Conservation (phyloP, 2,113 vertebrate genomes). For the Oreochromis niloticus region DNA sequence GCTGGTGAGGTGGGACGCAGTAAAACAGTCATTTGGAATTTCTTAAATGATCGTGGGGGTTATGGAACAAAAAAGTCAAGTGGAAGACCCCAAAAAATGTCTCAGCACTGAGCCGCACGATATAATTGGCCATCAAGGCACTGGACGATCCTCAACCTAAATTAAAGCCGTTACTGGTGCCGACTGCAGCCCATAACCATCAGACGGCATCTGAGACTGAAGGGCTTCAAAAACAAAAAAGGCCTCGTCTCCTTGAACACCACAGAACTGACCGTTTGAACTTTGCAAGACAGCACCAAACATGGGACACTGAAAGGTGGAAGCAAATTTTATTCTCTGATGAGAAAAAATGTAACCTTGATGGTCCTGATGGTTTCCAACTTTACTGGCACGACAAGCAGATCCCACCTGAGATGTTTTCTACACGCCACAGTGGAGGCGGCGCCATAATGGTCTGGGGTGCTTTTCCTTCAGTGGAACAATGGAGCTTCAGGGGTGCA, state of each 20-base stretch:
- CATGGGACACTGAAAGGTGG: fast-evolving
- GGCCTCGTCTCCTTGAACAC: background rate
- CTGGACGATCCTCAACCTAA: background rate
- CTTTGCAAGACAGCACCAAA: background rate
- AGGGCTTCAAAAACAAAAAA: background rate
- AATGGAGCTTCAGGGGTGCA: background rate
- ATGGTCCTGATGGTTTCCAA: background rate
- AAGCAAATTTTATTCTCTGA: background rate
- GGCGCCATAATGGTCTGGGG: background rate
- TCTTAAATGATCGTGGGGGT: fast-evolving
- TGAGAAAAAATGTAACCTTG: background rate
- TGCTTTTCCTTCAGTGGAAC: background rate
- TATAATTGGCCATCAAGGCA: background rate
- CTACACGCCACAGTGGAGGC: fast-evolving
- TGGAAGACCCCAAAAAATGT: background rate
- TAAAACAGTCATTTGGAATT: background rate
- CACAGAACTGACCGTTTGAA: background rate
- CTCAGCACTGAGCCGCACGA: fast-evolving
- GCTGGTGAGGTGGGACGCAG: fast-evolving
- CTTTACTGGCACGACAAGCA: background rate
- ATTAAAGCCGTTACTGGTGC: background rate
- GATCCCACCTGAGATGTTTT: background rate
- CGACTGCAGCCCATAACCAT: background rate
- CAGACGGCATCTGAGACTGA: background rate
- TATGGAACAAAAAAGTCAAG: background rate